A percentile compares a stretch with the other conserved stretches of the same genome.
phyloP scores from a whole-genome alignment of 2,797 vertebrate genomes.

The Anguilla megastoma region DNA sequence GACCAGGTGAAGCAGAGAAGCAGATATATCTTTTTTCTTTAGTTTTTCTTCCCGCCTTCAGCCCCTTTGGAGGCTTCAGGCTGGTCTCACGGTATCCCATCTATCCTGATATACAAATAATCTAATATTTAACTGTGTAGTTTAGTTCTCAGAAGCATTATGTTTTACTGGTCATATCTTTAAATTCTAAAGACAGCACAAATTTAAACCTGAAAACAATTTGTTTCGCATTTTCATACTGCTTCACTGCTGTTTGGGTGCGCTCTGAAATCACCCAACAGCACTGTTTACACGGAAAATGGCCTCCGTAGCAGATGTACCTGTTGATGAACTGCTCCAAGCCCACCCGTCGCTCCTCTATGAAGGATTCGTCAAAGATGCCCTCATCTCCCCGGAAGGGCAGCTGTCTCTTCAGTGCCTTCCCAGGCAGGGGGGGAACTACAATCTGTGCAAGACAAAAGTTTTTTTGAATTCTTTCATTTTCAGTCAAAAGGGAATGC shows the following conservation, averaged over 20 bases:
- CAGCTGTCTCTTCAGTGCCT: conserved; percentile 96
- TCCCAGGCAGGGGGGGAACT: conserved; percentile 94
- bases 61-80: no score
- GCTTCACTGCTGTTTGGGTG: background rate
- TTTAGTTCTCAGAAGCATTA: no score
- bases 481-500: background rate
- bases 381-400: conserved; percentile 95
- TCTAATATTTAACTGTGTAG: no score
- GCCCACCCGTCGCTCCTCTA: conserved; percentile 91
- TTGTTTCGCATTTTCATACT: background rate
- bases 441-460: conserved; percentile 80
- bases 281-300: background rate
- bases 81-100: no score
- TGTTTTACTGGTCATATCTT: no score
- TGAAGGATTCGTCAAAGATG: conserved; percentile 97
- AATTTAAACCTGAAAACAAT: no score
- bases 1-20: background rate
- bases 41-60: no score
- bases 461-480: background rate
- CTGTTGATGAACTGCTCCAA: conserved; percentile 99
- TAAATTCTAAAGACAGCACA: no score
- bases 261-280: background rate
- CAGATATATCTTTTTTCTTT: background rate
- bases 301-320: conserved; percentile 59
- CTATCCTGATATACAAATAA: no score